These are phyloP conservation scores for Heterohyrax brucei DNA, from an alignment of 2,797 vertebrate genomes.

Conservation along the genomic window DNA sequence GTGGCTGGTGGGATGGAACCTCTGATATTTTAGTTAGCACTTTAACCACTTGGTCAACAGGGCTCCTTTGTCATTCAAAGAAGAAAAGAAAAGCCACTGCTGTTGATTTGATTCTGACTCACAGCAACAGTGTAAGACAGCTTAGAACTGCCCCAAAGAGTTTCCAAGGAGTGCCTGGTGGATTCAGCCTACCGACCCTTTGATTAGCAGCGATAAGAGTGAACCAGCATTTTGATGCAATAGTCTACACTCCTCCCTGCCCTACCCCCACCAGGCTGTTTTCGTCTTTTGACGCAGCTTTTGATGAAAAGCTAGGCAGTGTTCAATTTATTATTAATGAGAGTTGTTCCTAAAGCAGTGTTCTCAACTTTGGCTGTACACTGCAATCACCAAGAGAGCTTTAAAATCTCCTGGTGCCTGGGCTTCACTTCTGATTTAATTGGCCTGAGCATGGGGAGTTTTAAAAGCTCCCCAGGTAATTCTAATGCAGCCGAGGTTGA, in stretches of 20 bases:
- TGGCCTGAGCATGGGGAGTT: slow-evolving; percentile 79
- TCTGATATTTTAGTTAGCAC: neutral
- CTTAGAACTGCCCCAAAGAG: no score
- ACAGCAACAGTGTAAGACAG: no score
- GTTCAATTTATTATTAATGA: slow-evolving; percentile 82
- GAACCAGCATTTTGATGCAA: neutral
- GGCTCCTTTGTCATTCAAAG: neutral
- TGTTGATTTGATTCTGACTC: no score
- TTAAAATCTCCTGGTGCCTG: slow-evolving; percentile 78
- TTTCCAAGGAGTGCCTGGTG: no score
- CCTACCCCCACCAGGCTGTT: neutral
- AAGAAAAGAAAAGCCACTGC: no score
- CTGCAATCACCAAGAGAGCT: slow-evolving; percentile 78
- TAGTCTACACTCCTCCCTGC: neutral
- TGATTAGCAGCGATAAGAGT: no score
- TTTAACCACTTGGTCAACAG: neutral
- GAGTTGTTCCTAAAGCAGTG: slow-evolving; percentile 63
- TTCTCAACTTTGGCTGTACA: slow-evolving; percentile 75
- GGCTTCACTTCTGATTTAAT: slow-evolving; percentile 81
- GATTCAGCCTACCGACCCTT: no score
- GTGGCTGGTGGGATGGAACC: neutral
- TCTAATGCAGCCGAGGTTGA: slow-evolving; percentile 73
- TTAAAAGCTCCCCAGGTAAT: slow-evolving; percentile 80
- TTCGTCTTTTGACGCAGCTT: slow-evolving; percentile 65
- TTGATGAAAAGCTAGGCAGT: slow-evolving; percentile 73